A percentile compares a stretch with the other conserved stretches of the same genome.
phyloP scores from a whole-genome alignment of 2,888 invertebrate species.

The Ormyrus pomaceus region DNA sequence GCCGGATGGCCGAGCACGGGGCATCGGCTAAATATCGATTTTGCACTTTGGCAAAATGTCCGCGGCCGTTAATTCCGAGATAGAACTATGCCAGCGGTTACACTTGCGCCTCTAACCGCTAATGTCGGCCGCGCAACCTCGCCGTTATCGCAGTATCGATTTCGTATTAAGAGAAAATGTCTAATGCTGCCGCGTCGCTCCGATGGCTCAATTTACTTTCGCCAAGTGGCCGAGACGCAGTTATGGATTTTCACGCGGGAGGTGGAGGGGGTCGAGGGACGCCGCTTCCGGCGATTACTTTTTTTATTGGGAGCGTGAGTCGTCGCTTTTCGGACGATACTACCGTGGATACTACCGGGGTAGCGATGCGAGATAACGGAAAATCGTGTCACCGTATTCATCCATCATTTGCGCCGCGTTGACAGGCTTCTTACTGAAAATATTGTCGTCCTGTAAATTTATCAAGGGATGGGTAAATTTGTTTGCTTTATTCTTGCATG shows the following conservation, averaged over 20 bases:
- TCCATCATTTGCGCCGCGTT: too few species aligned
- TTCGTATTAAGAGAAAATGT: conserved; percentile 54
- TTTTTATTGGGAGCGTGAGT: conserved; percentile 1
- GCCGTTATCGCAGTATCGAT: conserved; percentile 56
- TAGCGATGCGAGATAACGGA: too few species aligned
- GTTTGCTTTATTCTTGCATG: too few species aligned
- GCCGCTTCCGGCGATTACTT: conserved; percentile 25
- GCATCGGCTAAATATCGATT: conserved; percentile 60
- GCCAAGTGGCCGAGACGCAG: too few species aligned
- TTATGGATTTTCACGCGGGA: too few species aligned
- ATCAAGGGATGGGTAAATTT: too few species aligned
- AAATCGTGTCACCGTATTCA: too few species aligned
- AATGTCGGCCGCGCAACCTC: conserved; percentile 30
- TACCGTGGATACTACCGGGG: too few species aligned
- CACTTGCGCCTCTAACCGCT: conserved; percentile 43
- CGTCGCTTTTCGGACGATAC: too few species aligned
- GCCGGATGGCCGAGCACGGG: conserved; percentile 16
- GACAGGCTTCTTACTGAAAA: too few species aligned
- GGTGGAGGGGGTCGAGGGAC: not conserved
- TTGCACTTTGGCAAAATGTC: conserved; percentile 64
- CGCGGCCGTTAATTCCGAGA: conserved; percentile 62
- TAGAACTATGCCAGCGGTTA: conserved; percentile 54
- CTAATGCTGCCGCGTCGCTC: conserved; percentile 18
- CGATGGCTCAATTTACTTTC: conserved; percentile 52
- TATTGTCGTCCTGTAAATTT: too few species aligned